These are phyloP conservation scores for Eustalomyia histrio DNA, from an alignment of 2,888 invertebrate genomes.

Conservation along the genomic window DNA sequence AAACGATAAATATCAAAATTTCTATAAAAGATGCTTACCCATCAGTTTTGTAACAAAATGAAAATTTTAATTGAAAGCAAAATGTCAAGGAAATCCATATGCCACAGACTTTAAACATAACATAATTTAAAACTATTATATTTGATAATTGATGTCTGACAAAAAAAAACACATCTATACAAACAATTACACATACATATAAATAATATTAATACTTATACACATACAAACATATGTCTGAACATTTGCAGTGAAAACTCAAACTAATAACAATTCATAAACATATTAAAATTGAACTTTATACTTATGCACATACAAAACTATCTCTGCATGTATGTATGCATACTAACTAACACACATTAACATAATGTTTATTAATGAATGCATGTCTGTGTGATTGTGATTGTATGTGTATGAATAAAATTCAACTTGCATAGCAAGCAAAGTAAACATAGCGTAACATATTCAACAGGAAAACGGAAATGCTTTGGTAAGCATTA, in stretches of 20 bases:
- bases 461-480: slow-evolving; percentile 61
- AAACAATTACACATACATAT: neutral
- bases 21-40: slow-evolving; percentile 16
- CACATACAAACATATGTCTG: slow-evolving; percentile 18
- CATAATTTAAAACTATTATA: slow-evolving; percentile 60
- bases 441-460: slow-evolving; percentile 53
- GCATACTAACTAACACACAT: no score
- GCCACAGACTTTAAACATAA: slow-evolving; percentile 15
- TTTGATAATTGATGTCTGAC: slow-evolving; percentile 62
- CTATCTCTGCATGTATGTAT: no score
- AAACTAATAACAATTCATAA: slow-evolving; percentile 53
- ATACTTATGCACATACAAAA: neutral
- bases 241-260: neutral
- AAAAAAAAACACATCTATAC: slow-evolving; percentile 35
- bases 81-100: slow-evolving; percentile 48
- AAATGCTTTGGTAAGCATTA: slow-evolving; percentile 62
- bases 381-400: no score
- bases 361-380: no score
- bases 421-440: slow-evolving; percentile 24
- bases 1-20: slow-evolving; percentile 23
- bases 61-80: slow-evolving; percentile 60
- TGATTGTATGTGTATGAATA: neutral
- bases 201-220: neutral
- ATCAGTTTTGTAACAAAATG: slow-evolving; percentile 36
- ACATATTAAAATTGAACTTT: slow-evolving; percentile 51